Percentiles rank a stretch among this genome's conserved stretches.
Evolutionary conservation across 2,113 vertebrate species (phyloP).

Genomic region (Vicugna pacos): DNA sequence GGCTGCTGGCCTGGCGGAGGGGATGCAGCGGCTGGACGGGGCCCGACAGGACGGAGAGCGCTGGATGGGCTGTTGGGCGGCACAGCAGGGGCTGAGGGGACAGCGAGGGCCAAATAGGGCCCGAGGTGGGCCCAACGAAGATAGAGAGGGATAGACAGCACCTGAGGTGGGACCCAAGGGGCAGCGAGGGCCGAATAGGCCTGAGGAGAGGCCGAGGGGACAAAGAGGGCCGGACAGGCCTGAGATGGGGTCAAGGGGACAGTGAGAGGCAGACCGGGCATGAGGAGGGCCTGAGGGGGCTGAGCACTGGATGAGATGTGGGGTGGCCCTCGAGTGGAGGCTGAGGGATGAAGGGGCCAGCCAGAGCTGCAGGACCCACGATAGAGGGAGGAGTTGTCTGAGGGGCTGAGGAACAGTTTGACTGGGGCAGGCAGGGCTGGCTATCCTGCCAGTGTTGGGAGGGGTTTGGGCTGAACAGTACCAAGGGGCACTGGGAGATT

Average conservation of each 20-base stretch:
- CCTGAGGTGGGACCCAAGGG: constrained; percentile 40
- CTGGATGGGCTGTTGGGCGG: constrained; percentile 13
- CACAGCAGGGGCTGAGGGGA: constrained; percentile 7
- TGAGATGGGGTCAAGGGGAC: not conserved
- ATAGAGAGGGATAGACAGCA: not conserved
- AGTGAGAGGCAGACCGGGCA: not conserved
- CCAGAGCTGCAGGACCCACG: not conserved
- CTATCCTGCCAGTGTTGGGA: not conserved
- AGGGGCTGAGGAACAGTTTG: constrained; percentile 8
- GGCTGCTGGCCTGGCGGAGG: not conserved
- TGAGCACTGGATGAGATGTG: not conserved
- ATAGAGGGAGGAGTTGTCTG: not conserved
- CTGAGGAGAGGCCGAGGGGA: constrained; percentile 59
- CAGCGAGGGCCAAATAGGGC: constrained; percentile 7
- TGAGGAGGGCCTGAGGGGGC: not conserved
- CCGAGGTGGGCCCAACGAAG: not conserved
- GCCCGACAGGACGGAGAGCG: not conserved
- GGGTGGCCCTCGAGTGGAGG: not conserved
- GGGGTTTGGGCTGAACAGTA: not conserved
- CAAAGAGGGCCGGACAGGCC: not conserved
- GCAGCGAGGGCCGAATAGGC: not conserved
- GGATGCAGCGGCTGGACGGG: not conserved
- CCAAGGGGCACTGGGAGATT: not conserved
- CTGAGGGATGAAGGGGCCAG: not conserved
- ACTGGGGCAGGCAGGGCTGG: constrained; percentile 45